Conservation (phyloP, 2,797 vertebrate species). For the Heliangelus exortis region DNA sequence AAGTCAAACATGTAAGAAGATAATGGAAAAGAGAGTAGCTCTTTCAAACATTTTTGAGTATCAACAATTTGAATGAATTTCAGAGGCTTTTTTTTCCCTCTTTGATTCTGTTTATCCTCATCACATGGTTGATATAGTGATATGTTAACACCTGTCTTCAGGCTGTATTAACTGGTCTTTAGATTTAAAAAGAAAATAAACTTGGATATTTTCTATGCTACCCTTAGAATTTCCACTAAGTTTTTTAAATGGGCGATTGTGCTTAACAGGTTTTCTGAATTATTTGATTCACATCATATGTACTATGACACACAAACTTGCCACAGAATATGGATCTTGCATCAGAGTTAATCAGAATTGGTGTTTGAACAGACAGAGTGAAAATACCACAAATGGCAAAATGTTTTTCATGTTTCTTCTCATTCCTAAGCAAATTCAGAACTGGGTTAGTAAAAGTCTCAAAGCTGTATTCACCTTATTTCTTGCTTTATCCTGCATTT, state of each 20-base stretch:
- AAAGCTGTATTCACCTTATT: neutral
- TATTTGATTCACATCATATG: accelerated
- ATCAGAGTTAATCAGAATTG: neutral
- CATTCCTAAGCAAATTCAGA: neutral
- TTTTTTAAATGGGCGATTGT: neutral
- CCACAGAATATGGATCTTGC: neutral
- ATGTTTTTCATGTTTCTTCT: neutral
- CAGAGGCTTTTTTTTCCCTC: neutral
- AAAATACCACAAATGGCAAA: neutral
- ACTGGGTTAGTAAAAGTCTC: neutral
- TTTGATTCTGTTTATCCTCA: neutral
- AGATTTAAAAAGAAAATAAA: neutral
- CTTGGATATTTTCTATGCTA: neutral
- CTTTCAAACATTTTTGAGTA: neutral
- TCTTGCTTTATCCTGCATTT: neutral
- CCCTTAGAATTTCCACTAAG: neutral
- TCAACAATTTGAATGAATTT: neutral
- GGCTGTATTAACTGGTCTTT: neutral
- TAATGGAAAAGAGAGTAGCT: neutral
- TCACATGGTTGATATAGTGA: neutral
- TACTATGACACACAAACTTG: neutral
- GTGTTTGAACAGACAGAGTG: neutral
- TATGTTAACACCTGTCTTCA: neutral
- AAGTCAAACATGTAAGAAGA: neutral
- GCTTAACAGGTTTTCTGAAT: neutral